Evolutionary conservation across 1,140 invertebrate genomes (phyloP), one percentile per base, ranked within the genome.

Genomic region (Propsilocerus akamusi): DNA sequence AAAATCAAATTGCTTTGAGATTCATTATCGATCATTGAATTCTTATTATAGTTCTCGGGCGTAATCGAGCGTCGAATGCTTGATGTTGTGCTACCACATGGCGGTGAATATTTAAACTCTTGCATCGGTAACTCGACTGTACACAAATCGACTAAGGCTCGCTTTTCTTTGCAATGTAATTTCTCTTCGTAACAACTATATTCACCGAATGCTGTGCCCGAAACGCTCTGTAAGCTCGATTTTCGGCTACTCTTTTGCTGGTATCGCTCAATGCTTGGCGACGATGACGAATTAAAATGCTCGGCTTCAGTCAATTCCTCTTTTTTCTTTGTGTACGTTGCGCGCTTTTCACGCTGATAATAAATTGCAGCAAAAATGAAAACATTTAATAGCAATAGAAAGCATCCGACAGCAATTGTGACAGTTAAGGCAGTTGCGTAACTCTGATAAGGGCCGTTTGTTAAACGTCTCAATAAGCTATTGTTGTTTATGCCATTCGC

Each of bases 281-380:
- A 46, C 4, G 48, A 26, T 25, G 37, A 30, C 23, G 48, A 25
- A 12, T 23, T 28, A n/a, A 5, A 51, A 57, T 77, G 80, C n/a
- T 72, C 81, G 30, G 74, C 76, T 59, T 82, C 81, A 25, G 76
- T 71, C 25, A 82, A 56, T 56, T 84, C 81, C 56, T 84, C 82
- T 58, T 81, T 81, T 54, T 78, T 81, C 58, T 82, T 80, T 28
- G 78, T 76, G 10, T 69, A 68, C 25, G 68, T 68, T 46, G 71
- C 64, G 48, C 74, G 65, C 57, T 82, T 74, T 56, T 88, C 83
- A 7, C 88, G 74, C 61, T 94, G 87, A 59, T 93, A 89, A 60
- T 93, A 95, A 32, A 96, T 90, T 25, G 88, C 90, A 26, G 88
- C 89, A 59, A 96, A 95, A 48, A 97, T 92, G 1, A 96, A 72